Percentiles rank a stretch among this genome's conserved stretches.
Conservation (phyloP, 2,797 vertebrate species). For the Sebastes taczanowskii region DNA sequence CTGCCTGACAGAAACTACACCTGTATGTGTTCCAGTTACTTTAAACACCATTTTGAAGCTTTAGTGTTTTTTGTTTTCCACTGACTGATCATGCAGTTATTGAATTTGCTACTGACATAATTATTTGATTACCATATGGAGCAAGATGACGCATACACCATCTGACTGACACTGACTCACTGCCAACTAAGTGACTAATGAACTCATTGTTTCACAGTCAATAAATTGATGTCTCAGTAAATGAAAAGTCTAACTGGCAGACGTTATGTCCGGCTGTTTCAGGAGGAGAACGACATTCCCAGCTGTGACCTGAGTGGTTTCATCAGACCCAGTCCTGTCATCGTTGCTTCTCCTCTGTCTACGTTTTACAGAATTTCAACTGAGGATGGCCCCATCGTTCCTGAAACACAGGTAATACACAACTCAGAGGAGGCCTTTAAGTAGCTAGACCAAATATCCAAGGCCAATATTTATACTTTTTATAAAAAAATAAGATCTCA, state of each 20-base stretch:
- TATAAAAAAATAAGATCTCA: background rate
- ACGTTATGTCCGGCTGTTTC: background rate
- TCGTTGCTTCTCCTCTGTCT: conserved; percentile 93
- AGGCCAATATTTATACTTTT: background rate
- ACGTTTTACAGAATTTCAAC: conserved; percentile 91
- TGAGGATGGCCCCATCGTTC: conserved; percentile 93
- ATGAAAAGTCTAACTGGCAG: background rate
- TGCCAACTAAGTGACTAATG: background rate
- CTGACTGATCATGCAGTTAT: background rate
- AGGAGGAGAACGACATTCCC: conserved; percentile 97
- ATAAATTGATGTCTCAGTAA: background rate
- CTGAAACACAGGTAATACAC: conserved; percentile 93
- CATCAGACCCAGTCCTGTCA: conserved; percentile 91
- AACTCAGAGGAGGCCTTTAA: background rate
- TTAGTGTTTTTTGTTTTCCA: background rate
- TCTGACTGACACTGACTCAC: background rate
- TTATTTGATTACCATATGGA: background rate
- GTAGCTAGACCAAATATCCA: background rate
- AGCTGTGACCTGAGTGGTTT: conserved; percentile 97
- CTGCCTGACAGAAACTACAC: background rate
- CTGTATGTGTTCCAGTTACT: background rate
- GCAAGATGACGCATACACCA: background rate
- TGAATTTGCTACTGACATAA: background rate
- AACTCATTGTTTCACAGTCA: background rate
- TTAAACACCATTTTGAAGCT: background rate